Evolutionary conservation across 2,113 vertebrate species (phyloP).

Genomic region (Mirounga angustirostris): DNA sequence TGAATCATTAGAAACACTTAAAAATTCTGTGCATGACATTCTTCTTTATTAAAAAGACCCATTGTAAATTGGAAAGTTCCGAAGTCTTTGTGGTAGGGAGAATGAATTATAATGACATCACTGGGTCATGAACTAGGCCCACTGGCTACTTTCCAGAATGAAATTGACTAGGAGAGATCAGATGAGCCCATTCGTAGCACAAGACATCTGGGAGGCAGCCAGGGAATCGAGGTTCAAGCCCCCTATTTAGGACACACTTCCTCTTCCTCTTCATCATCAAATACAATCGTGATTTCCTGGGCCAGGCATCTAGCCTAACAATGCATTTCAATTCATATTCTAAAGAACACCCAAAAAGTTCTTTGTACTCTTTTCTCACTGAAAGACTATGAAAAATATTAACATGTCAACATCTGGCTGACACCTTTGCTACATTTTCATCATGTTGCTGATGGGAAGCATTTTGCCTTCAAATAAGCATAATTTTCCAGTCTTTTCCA

Average conservation of each 20-base stretch:
- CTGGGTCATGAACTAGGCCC: constrained; percentile 89
- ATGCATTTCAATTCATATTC: constrained; percentile 73
- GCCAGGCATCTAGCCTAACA: constrained; percentile 69
- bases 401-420: constrained; percentile 81
- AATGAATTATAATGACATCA: constrained; percentile 92
- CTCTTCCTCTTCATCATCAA: constrained; percentile 86
- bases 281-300: constrained; percentile 82
- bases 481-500: constrained; percentile 75
- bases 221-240: constrained; percentile 88
- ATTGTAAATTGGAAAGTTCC: constrained; percentile 91
- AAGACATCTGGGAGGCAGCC: constrained; percentile 87
- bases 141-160: constrained; percentile 90
- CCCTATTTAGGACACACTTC: constrained; percentile 87
- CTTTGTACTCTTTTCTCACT: neutral
- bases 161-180: constrained; percentile 90
- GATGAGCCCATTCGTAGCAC: constrained; percentile 87
- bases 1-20: constrained; percentile 90
- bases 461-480: constrained; percentile 83
- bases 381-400: constrained; percentile 80
- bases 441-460: constrained; percentile 72
- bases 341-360: constrained; percentile 80
- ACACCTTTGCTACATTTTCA: constrained; percentile 73
- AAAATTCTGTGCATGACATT: constrained; percentile 88
- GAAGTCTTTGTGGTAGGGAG: constrained; percentile 88
- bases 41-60: constrained; percentile 90